A percentile compares a stretch with the other conserved stretches of the same genome.
These are phyloP conservation scores for Bostrychus sinensis DNA, from an alignment of 2,113 vertebrate species.

Conservation along the genomic window DNA sequence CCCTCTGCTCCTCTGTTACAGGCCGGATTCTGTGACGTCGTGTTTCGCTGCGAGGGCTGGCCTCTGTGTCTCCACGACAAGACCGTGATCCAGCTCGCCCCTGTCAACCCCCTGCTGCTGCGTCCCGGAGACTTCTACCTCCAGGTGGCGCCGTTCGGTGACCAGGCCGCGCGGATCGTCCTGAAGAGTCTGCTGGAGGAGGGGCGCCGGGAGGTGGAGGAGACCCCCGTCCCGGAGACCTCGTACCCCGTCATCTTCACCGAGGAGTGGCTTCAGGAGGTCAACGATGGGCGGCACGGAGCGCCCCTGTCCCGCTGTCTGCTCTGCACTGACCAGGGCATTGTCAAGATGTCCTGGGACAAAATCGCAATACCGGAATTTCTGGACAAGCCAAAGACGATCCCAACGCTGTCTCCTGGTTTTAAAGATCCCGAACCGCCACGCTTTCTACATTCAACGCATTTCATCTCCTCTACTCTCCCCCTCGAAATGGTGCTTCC, in stretches of 20 bases:
- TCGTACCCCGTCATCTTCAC: constrained; percentile 89
- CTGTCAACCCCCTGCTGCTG: constrained; percentile 88
- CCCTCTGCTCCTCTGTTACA: constrained; percentile 40
- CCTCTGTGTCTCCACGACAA: constrained; percentile 89
- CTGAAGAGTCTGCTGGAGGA: constrained; percentile 88
- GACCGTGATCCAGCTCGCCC: constrained; percentile 88
- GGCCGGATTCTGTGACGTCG: constrained; percentile 87
- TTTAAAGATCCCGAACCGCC: constrained; percentile 37
- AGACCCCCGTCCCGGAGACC: constrained; percentile 82
- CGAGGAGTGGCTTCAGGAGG: constrained; percentile 84
- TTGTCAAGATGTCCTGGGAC: constrained; percentile 85
- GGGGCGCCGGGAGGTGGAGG: constrained; percentile 81
- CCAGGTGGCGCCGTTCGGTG: constrained; percentile 86
- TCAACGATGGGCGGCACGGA: constrained; percentile 80
- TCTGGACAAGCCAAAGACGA: constrained; percentile 76
- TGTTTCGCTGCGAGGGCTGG: constrained; percentile 95
- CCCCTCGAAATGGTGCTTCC: constrained; percentile 22
- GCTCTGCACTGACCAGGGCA: constrained; percentile 88
- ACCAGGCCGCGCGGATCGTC: constrained; percentile 85
- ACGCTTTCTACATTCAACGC: constrained; percentile 23
- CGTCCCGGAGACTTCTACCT: constrained; percentile 94
- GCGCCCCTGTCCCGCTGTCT: constrained; percentile 83
- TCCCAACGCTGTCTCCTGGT: constrained; percentile 11
- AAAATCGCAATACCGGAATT: constrained; percentile 88
- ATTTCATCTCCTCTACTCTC: constrained; percentile 32